These are phyloP conservation scores for Echiichthys vipera DNA, from an alignment of 2,797 vertebrate genomes.

Conservation along the genomic window DNA sequence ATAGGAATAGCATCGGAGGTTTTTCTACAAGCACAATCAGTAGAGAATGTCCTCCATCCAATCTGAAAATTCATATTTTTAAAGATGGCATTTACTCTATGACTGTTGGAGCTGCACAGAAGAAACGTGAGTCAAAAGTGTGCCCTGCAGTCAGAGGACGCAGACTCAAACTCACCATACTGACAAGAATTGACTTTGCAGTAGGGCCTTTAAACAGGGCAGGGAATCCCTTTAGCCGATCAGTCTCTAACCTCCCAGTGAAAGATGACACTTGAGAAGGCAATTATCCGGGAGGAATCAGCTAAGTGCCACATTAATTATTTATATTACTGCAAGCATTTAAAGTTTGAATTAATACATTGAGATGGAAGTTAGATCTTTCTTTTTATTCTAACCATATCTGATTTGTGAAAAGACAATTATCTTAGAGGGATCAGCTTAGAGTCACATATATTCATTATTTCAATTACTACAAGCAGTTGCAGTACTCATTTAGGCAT, in stretches of 20 bases:
- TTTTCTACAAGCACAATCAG: constrained; percentile 9
- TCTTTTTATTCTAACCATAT: neutral
- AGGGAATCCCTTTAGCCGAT: neutral
- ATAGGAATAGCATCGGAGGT: constrained; percentile 7
- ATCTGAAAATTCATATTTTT: neutral
- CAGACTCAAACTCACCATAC: neutral
- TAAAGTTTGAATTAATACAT: constrained; percentile 1
- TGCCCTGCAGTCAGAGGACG: neutral
- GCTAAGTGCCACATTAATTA: constrained; percentile 12
- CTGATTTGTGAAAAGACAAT: constrained; percentile 23
- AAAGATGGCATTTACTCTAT: neutral
- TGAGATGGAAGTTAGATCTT: neutral
- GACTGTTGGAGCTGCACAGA: neutral
- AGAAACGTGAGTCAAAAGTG: neutral
- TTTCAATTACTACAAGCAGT: constrained; percentile 9
- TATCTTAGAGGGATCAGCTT: constrained; percentile 11
- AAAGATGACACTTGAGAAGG: constrained; percentile 36
- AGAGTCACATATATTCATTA: constrained; percentile 12
- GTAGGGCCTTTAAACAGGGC: constrained; percentile 9
- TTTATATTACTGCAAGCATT: constrained; percentile 13
- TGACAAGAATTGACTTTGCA: neutral
- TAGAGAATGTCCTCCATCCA: neutral
- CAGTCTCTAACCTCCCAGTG: constrained; percentile 1
- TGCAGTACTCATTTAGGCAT: neutral
- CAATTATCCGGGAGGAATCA: constrained; percentile 21